Conservation (phyloP, 2,797 vertebrate species). For the Takifugu rubripes region DNA sequence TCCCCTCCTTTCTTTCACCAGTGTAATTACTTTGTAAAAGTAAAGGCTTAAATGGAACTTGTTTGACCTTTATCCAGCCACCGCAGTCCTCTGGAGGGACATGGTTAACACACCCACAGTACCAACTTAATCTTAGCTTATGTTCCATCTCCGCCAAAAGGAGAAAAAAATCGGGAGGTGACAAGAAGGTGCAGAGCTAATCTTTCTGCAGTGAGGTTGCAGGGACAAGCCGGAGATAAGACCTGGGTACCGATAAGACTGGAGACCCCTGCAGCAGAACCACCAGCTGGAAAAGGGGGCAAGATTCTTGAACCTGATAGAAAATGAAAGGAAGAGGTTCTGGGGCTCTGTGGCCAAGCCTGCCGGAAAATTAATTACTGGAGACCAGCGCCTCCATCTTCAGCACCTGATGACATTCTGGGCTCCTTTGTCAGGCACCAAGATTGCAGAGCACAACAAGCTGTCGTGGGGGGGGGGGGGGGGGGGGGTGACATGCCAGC, state of each 20-base stretch:
- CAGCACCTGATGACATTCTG: constrained; percentile 31
- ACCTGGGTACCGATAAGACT: constrained; percentile 60
- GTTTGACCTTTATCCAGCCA: constrained; percentile 31
- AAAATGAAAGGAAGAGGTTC: constrained; percentile 51
- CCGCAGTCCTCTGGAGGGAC: constrained; percentile 36
- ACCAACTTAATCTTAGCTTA: constrained; percentile 44
- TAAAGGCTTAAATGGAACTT: constrained; percentile 29
- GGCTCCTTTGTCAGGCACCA: constrained; percentile 18
- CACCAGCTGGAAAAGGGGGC: constrained; percentile 24
- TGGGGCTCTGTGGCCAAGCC: constrained; percentile 37
- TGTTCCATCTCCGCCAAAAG: constrained; percentile 41
- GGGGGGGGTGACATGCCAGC: constrained; percentile 19
- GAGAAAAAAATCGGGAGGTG: constrained; percentile 42
- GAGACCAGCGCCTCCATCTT: constrained; percentile 18
- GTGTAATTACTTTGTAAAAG: constrained; percentile 35
- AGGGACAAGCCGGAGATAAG: constrained; percentile 70
- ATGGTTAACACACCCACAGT: constrained; percentile 22
- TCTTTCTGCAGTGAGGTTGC: constrained; percentile 65
- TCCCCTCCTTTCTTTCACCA: constrained; percentile 1
- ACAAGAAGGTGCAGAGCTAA: constrained; percentile 61
- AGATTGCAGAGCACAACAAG: constrained; percentile 19
- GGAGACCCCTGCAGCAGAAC: constrained; percentile 59
- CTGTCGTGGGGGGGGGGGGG: neutral
- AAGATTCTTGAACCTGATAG: constrained; percentile 58
- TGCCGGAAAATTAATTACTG: constrained; percentile 63